Base-by-base conservation (phyloP, 2,797 vertebrate genomes). In the Silurus lanzhouensis region DNA sequence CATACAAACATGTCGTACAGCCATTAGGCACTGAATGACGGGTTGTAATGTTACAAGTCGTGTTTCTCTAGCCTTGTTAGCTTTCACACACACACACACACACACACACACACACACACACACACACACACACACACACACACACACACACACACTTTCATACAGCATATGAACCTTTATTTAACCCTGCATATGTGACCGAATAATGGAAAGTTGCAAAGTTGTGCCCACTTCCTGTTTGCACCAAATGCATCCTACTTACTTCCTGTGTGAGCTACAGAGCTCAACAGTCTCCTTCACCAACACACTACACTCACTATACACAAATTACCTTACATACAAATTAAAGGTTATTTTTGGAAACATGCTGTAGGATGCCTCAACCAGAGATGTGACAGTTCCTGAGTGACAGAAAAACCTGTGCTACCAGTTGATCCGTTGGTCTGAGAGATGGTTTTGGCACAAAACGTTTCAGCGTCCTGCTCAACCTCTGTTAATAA, bases 191-290 rank as follows among this genome's bases (percentile, higher is more conserved):
- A 13, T 80, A 48, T 81, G 46, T 80, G 22, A n/a, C 12, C 57
- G 2, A 60, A 7, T 2, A 46, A 1, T 13, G 74, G 64, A 84
- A 60, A 60, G 7, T 13, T 84, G 55, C 61, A 55, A 48, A 78
- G 74, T 48, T 55, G 13, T 25, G 44, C 52, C 52, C 22, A 85
- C 55, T 63, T 85, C 83, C 76, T 85, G 63, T 68, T 67, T 83
- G 31, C 22, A 44, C 19, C 14, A 61, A 10, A 66, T 76, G 83
- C 72, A 78, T 48, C 17, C 27, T n/a, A 67, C 57, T 82, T 19
- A 79, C 77, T 79, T 79, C 77, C 77, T 81, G 63, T 9, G 20
- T 63, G 58, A 14, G 38, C 6, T 58, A 78, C 27, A 63, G 38
- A 7, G 27, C 57, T 14, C 12, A 7, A 0, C 57, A 60, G 5